These are phyloP conservation scores for Gasteruption jaculator DNA, from an alignment of 2,888 invertebrate species.

Conservation along the genomic window DNA sequence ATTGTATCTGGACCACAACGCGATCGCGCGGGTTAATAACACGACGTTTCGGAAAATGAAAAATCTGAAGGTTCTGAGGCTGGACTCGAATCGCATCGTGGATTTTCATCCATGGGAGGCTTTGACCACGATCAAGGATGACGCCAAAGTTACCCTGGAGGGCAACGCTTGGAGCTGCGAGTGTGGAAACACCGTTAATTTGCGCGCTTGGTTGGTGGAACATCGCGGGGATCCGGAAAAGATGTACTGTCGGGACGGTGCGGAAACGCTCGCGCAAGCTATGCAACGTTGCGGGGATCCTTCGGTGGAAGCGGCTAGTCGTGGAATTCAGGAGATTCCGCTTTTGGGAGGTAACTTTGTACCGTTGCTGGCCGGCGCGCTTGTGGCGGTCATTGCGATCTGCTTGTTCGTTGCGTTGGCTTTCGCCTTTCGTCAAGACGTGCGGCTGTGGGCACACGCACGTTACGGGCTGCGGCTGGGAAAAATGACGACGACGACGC, in stretches of 20 bases:
- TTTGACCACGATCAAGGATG: constrained; percentile 54
- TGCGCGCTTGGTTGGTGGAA: constrained; percentile 68
- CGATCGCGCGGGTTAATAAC: constrained; percentile 69
- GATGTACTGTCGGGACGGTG: constrained; percentile 64
- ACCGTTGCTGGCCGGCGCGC: constrained; percentile 68
- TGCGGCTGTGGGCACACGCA: constrained; percentile 75
- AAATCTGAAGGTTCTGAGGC: constrained; percentile 66
- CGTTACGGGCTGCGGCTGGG: constrained; percentile 70
- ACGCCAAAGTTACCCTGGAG: constrained; percentile 67
- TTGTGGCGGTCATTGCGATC: constrained; percentile 67
- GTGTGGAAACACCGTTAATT: constrained; percentile 66
- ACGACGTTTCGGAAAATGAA: constrained; percentile 72
- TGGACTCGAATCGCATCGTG: constrained; percentile 75
- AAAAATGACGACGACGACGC: constrained; percentile 40
- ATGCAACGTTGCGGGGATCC: constrained; percentile 62
- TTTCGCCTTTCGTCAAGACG: constrained; percentile 72
- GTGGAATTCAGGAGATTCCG: constrained; percentile 62
- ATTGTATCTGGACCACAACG: constrained; percentile 73
- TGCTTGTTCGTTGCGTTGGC: constrained; percentile 66
- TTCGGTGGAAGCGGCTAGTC: constrained; percentile 64
- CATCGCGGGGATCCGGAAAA: constrained; percentile 66
- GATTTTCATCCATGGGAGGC: constrained; percentile 71
- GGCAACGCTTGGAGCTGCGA: constrained; percentile 83
- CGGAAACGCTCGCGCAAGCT: constrained; percentile 55
- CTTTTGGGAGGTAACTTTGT: constrained; percentile 69